Percentiles rank a stretch among this genome's conserved stretches.
phyloP scores from a whole-genome alignment of 1,140 invertebrate genomes.

The Zaprionus africanus region DNA sequence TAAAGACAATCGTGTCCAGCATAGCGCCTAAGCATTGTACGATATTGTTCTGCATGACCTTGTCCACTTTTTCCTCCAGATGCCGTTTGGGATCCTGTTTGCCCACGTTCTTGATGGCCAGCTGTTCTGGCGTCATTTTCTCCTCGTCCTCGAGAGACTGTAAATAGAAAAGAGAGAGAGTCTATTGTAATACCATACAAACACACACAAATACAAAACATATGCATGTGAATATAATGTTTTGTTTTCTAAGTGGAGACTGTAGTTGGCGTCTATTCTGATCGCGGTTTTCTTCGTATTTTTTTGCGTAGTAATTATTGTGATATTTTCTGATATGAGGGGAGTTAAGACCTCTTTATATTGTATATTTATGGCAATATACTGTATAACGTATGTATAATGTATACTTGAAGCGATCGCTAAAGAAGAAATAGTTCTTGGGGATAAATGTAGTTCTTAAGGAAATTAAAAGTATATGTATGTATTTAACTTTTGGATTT shows the following conservation, averaged over 20 bases:
- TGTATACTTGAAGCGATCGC: neutral
- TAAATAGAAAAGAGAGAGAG: conserved; percentile 41
- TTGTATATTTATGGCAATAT: too few relatives aligned
- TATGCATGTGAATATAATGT: neutral
- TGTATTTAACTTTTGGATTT: neutral
- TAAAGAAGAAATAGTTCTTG: neutral
- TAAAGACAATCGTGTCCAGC: conserved; percentile 98
- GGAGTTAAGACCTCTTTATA: neutral
- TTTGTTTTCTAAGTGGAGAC: neutral
- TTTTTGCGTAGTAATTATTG: neutral
- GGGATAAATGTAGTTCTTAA: neutral
- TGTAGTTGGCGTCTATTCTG: neutral
- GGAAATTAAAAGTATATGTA: neutral
- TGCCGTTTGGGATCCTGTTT: conserved; percentile 99
- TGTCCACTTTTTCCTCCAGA: conserved; percentile 99
- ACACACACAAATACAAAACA: neutral
- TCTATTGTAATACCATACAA: neutral
- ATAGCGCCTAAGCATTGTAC: conserved; percentile 99
- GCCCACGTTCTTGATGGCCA: conserved; percentile 99
- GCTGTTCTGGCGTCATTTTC: conserved; percentile 99
- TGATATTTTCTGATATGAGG: neutral
- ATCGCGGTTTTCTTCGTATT: neutral
- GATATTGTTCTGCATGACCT: conserved; percentile 99
- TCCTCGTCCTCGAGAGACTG: conserved; percentile 99
- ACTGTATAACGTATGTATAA: too few relatives aligned